phyloP scores from a whole-genome alignment of 2,113 vertebrate species.

The Gasterosteus aculeatus region DNA sequence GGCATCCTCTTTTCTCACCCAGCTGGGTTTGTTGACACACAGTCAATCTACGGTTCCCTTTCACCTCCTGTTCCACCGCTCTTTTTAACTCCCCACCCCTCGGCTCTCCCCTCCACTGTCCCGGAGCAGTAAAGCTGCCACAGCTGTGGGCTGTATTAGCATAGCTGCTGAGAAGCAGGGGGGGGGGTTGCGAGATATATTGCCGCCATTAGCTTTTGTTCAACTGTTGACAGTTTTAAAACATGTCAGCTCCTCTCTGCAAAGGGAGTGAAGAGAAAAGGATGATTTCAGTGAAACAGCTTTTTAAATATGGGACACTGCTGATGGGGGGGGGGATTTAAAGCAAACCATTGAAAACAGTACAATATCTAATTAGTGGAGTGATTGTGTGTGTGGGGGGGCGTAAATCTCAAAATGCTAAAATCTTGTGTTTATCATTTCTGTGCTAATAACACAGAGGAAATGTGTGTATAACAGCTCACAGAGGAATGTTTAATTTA shows the following conservation, averaged over 20 bases:
- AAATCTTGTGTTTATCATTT: background rate
- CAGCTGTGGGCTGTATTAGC: constrained; percentile 96
- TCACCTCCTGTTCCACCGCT: constrained; percentile 65
- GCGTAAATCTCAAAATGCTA: background rate
- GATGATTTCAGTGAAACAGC: constrained; percentile 88
- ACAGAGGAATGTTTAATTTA: constrained; percentile 12
- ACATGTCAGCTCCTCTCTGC: constrained; percentile 86
- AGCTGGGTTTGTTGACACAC: constrained; percentile 98
- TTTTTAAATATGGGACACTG: constrained; percentile 89
- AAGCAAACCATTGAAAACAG: constrained; percentile 38
- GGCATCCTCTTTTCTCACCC: constrained; percentile 87
- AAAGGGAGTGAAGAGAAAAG: constrained; percentile 76
- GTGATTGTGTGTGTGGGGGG: background rate
- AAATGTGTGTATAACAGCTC: background rate
- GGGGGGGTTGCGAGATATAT: constrained; percentile 84
- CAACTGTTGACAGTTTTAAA: constrained; percentile 91
- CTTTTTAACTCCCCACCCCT: constrained; percentile 71
- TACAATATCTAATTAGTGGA: constrained; percentile 13
- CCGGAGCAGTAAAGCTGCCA: constrained; percentile 92
- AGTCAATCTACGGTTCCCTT: constrained; percentile 86
- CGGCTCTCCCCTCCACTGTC: constrained; percentile 57
- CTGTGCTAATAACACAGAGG: background rate
- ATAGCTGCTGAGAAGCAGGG: constrained; percentile 79
- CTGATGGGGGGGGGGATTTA: constrained; percentile 47
- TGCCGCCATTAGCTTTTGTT: constrained; percentile 89